Conservation (phyloP, 2,797 vertebrate genomes). For the Syngnathus acus region DNA sequence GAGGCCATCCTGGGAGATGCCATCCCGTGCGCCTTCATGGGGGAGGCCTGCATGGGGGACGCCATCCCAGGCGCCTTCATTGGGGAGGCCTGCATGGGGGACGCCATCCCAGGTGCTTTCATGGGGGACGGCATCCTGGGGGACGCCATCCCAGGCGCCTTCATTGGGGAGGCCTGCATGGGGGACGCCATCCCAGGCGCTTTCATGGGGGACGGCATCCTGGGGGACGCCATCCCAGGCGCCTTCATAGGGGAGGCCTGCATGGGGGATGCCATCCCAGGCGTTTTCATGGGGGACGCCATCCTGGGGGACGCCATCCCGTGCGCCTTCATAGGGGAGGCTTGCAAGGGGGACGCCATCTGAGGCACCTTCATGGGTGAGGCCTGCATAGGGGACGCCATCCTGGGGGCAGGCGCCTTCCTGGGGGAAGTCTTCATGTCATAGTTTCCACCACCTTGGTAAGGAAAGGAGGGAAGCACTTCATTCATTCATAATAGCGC, state of each 20-base stretch:
- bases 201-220: conserved; percentile 6
- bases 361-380: conserved; percentile 46
- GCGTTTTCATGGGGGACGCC: conserved; percentile 7
- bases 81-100: conserved; percentile 34
- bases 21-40: neutral
- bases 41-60: conserved; percentile 7
- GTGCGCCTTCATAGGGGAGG: conserved; percentile 41
- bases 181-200: conserved; percentile 21
- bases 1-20: too few relatives aligned
- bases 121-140: conserved; percentile 9
- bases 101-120: conserved; percentile 19
- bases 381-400: neutral
- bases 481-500: neutral
- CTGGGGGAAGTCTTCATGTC: conserved; percentile 4
- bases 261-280: conserved; percentile 27
- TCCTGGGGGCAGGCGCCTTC: neutral
- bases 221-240: conserved; percentile 22
- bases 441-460: conserved; percentile 9
- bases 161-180: conserved; percentile 41
- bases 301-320: conserved; percentile 19
- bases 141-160: conserved; percentile 26
- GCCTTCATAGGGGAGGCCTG: conserved; percentile 42
- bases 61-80: conserved; percentile 36
- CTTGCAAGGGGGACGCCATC: conserved; percentile 26
- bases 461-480: neutral